Evolutionary conservation across 2,797 vertebrate genomes (phyloP).

Genomic region (Lerista edwardsae): DNA sequence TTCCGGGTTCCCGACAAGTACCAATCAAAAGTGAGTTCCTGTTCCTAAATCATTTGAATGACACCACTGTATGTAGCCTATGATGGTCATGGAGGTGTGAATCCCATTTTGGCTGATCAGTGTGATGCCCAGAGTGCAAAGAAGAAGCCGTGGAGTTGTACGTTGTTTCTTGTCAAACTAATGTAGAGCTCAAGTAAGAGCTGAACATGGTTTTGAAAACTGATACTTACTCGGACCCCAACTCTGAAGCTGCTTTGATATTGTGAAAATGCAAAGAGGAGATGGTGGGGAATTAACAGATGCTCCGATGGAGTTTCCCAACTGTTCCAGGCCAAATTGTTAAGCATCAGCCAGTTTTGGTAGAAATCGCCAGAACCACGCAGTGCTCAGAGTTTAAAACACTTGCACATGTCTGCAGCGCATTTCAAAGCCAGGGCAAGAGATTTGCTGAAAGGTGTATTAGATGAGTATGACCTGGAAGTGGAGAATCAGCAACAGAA

Average conservation of each 20-base stretch:
- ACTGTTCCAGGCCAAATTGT: neutral
- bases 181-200: neutral
- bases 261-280: neutral
- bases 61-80: neutral
- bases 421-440: neutral
- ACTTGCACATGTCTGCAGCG: neutral
- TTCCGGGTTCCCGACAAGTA: too few species aligned
- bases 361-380: neutral
- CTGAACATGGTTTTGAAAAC: neutral
- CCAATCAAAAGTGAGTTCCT: too few species aligned
- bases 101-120: neutral
- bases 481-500: neutral
- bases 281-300: neutral
- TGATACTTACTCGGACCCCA: neutral
- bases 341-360: neutral
- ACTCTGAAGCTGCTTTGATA: neutral
- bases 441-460: slow-evolving; percentile 18
- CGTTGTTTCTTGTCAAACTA: neutral
- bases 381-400: neutral
- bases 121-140: neutral
- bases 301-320: neutral
- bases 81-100: neutral
- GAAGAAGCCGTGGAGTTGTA: neutral
- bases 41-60: too few species aligned
- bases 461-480: slow-evolving; percentile 9